Evolutionary conservation across 2,888 invertebrate genomes (phyloP).

Genomic region (Acronicta leporina): DNA sequence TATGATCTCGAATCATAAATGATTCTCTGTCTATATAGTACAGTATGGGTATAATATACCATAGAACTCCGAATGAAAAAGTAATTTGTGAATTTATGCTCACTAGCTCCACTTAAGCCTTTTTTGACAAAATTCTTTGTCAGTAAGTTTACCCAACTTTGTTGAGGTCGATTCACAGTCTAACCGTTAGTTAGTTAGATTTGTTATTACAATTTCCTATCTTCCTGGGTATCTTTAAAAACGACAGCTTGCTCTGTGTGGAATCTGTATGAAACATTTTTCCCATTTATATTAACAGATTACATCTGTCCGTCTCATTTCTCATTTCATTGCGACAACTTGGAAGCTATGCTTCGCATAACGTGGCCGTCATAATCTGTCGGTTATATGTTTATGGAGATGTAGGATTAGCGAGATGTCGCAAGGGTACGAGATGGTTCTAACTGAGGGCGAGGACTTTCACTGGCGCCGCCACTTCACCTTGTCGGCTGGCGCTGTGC

Average conservation of each 20-base stretch:
- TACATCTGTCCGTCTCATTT: constrained; percentile 6
- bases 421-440: constrained; percentile 47
- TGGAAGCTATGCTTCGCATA: neutral
- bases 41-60: neutral
- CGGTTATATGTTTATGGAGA: constrained; percentile 3
- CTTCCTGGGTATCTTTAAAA: neutral
- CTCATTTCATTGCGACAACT: neutral
- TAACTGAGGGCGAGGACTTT: constrained; percentile 71
- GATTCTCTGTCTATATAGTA: constrained; percentile 14
- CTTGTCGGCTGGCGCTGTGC: constrained; percentile 81
- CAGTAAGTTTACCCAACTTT: neutral
- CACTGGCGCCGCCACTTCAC: constrained; percentile 85
- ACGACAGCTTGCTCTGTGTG: constrained; percentile 9
- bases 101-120: neutral
- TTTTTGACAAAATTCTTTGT: neutral
- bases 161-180: neutral
- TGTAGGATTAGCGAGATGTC: constrained; percentile 35
- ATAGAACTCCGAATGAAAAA: constrained; percentile 3
- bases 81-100: neutral
- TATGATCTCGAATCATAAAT: constrained; percentile 3
- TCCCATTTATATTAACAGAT: neutral
- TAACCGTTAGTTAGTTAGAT: neutral
- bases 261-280: neutral
- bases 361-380: neutral
- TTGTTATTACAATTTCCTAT: neutral